Conservation (phyloP, 2,797 vertebrate genomes). For the Coilia nasus region DNA sequence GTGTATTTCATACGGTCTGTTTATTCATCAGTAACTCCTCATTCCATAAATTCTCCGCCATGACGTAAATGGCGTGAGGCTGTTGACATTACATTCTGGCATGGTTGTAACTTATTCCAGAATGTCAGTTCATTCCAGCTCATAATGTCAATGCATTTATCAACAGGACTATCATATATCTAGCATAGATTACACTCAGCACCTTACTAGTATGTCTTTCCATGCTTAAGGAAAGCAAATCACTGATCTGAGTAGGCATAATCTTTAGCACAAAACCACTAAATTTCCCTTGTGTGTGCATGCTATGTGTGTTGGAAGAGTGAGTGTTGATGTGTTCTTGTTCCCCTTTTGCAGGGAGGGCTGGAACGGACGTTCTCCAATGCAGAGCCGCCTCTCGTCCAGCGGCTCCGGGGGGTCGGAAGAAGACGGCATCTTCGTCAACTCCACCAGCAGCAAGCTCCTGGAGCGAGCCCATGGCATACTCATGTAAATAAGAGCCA, state of each 20-base stretch:
- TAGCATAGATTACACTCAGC: not conserved
- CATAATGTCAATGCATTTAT: not conserved
- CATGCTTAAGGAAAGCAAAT: not conserved
- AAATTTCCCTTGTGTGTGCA: not conserved
- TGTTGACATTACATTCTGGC: not conserved
- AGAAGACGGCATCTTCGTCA: conserved; percentile 92
- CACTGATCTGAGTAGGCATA: not conserved
- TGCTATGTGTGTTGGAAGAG: conserved; percentile 30
- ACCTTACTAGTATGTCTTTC: conserved; percentile 25
- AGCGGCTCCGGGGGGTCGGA: conserved; percentile 75
- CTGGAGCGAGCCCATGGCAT: conserved; percentile 96
- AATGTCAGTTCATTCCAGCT: not conserved
- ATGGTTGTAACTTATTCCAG: not conserved
- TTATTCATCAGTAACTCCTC: conserved; percentile 20
- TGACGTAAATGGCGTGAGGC: conserved; percentile 17
- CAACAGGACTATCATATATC: not conserved
- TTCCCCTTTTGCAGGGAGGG: conserved; percentile 59
- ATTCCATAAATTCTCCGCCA: not conserved
- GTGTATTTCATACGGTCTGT: not conserved
- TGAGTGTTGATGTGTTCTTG: not conserved
- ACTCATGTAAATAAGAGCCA: conserved; percentile 83
- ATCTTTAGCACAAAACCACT: not conserved
- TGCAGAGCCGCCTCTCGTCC: conserved; percentile 74
- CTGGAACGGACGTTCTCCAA: conserved; percentile 82
- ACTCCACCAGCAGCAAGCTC: conserved; percentile 89